phyloP scores from a whole-genome alignment of 35 echinoderm and acorn worm species.

The Eucidaris tribuloides region DNA sequence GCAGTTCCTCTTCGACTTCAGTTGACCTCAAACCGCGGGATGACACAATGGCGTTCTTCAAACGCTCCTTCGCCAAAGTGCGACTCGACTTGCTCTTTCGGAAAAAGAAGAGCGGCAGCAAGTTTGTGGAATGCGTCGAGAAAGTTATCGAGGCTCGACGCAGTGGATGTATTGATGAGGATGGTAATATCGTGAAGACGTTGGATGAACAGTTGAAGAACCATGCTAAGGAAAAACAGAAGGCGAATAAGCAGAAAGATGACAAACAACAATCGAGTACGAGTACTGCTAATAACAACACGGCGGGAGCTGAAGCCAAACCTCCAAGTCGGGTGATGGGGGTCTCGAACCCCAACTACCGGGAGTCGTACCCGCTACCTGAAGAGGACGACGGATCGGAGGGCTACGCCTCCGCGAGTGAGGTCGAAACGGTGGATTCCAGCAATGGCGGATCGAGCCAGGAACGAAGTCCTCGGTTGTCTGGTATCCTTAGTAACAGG shows the following conservation, averaged over 20 bases:
- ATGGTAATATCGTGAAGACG: conserved; percentile 64
- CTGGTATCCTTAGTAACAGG: conserved; percentile 45
- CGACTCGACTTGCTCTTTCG: conserved; percentile 26
- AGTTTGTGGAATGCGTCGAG: conserved; percentile 72
- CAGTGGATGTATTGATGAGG: conserved; percentile 85
- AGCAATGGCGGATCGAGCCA: conserved; percentile 48
- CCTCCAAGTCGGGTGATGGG: not conserved
- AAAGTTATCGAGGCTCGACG: conserved; percentile 81
- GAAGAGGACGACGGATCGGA: conserved; percentile 88
- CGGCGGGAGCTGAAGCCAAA: not conserved
- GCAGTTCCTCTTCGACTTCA: not conserved
- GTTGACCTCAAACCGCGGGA: conserved; percentile 17
- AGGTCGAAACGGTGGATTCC: conserved; percentile 73
- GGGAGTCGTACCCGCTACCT: conserved; percentile 72
- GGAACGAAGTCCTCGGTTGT: conserved; percentile 45
- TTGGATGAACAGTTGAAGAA: conserved; percentile 16
- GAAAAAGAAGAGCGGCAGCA: conserved; percentile 38
- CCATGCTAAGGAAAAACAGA: conserved; percentile 8
- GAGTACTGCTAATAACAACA: not conserved
- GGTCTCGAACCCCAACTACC: conserved; percentile 19
- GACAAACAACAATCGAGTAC: too few species aligned
- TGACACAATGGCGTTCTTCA: conserved; percentile 58
- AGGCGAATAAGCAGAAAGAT: not conserved
- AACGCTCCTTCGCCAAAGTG: conserved; percentile 47
- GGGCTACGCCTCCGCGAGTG: conserved; percentile 81